Evolutionary conservation across 2,113 vertebrate species (phyloP), one percentile per base, ranked within the genome.

Genomic region (Bubo scandiacus): DNA sequence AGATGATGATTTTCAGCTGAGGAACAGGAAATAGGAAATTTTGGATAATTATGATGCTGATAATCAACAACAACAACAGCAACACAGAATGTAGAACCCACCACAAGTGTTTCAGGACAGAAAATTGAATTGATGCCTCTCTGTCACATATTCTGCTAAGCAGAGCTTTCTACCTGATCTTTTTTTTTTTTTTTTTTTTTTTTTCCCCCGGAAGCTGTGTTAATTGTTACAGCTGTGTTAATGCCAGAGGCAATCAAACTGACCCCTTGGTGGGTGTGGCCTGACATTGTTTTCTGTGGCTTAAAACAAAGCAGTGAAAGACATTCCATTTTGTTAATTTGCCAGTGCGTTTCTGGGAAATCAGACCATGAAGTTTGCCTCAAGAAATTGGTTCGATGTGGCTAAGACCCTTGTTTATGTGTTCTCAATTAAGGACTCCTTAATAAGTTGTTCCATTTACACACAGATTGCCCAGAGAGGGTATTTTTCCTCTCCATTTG

Each of bases 321-420:
- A 88, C 40, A 18, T 94, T 95, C 81, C 27, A 91, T 96, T 95
- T 95, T 97, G 75, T 81, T 95, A 51, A 45, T 85, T 97, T 97
- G 98, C 97, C 96, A 98, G 81, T 88, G 84, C 1, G 2, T 96
- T 98, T 98, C 95, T 97, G 97, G 97, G 97, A 98, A 98, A 84
- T 96, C 78, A 97, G 90, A 96, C 96, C 95, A 85, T 93, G 84
- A 95, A 96, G 80, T 96, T 97, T 97, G 96, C 96, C 97, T 95
- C 79, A 87, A 97, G 97, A 98, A 96, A 97, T 91, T 70, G 90
- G 90, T 96, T 95, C 55, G 71, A 34, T 97, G 96, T 97, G 97
- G 94, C 80, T 54, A 88, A 95, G 90, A 67, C 70, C 66, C 52
- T 94, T 97, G 95, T 97, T 98, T 98, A 97, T 11, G 49, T 92